phyloP scores from a whole-genome alignment of 2,888 invertebrate species.

The Ophioninae sp. region DNA sequence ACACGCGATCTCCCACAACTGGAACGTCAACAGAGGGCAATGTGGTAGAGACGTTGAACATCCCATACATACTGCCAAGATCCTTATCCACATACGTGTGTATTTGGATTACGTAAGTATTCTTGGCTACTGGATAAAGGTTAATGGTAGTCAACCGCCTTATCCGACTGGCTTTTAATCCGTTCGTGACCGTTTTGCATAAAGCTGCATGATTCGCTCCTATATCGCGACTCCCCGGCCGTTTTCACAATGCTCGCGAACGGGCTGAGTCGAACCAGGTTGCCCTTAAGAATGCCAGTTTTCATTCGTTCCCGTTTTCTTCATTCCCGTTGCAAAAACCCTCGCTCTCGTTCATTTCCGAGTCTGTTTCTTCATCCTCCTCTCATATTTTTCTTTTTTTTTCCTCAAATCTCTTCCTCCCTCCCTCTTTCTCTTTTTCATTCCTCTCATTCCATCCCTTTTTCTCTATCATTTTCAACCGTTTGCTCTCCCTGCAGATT shows the following conservation, averaged over 20 bases:
- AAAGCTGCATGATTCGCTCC: conserved; percentile 63
- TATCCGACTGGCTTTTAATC: conserved; percentile 74
- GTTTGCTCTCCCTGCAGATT: conserved; percentile 51
- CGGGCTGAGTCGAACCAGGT: conserved; percentile 18
- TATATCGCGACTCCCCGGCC: conserved; percentile 38
- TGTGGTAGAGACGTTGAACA: neutral
- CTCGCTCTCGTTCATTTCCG: conserved; percentile 29
- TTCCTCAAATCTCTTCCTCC: too few species aligned
- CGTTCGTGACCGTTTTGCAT: conserved; percentile 74
- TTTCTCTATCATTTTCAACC: neutral
- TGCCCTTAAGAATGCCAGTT: conserved; percentile 50
- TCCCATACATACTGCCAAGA: neutral
- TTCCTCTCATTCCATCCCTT: neutral
- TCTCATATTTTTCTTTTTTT: neutral
- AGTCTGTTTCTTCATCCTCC: conserved; percentile 6
- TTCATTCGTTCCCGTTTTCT: conserved; percentile 46
- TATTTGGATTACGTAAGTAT: conserved; percentile 35
- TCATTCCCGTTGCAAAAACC: conserved; percentile 10
- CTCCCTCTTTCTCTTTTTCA: neutral
- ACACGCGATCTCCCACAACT: neutral
- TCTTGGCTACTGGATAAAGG: conserved; percentile 65
- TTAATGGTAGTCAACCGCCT: conserved; percentile 71
- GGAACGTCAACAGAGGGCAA: neutral
- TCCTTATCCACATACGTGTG: neutral
- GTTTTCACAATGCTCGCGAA: conserved; percentile 45